These are phyloP conservation scores for Chaitophorus viminalis DNA, from an alignment of 2,888 invertebrate species.

Conservation along the genomic window DNA sequence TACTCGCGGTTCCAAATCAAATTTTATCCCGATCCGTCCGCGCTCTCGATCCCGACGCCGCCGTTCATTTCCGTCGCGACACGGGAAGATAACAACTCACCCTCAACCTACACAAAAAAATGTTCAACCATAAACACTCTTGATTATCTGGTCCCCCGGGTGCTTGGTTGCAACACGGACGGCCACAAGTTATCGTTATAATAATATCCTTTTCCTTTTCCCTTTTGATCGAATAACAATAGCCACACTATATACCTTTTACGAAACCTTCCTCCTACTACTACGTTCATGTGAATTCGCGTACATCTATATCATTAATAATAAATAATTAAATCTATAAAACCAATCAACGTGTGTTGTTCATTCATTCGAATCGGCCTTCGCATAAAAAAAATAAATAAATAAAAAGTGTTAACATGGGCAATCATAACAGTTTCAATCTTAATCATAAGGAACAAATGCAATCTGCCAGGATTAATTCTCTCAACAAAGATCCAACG, in stretches of 20 bases:
- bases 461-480: conserved; percentile 48
- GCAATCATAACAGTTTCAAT: conserved; percentile 59
- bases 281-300: neutral
- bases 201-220: neutral
- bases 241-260: neutral
- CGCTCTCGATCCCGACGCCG: neutral
- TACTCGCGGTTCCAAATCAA: neutral
- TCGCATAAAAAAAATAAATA: neutral
- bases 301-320: neutral
- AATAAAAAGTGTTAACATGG: conserved; percentile 28
- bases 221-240: neutral
- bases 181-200: neutral
- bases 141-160: conserved; percentile 36
- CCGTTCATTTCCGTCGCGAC: too few relatives aligned
- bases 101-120: neutral
- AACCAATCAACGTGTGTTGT: too few relatives aligned
- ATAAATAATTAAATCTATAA: too few relatives aligned
- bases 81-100: too few relatives aligned
- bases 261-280: neutral
- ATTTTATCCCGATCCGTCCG: neutral
- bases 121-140: conserved; percentile 42
- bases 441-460: conserved; percentile 62
- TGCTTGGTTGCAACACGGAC: conserved; percentile 35
- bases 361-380: neutral
- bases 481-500: conserved; percentile 70